Conservation (phyloP, 2,888 invertebrate genomes). For the Lissocephala sabroskyi region DNA sequence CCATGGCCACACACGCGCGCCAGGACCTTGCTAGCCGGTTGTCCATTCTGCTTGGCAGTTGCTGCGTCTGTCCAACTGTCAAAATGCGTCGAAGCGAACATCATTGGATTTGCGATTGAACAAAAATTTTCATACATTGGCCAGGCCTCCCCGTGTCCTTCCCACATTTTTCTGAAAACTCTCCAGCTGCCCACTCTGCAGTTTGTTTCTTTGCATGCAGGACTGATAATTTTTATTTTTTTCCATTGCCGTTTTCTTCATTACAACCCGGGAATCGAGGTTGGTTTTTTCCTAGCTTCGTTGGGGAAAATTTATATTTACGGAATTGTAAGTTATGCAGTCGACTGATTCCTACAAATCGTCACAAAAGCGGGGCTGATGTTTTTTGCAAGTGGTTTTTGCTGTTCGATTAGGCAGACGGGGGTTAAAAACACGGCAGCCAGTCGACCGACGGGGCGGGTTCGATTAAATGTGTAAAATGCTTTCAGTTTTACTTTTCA, state of each 20-base stretch:
- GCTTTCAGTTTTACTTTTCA: slow-evolving; percentile 71
- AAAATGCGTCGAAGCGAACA: slow-evolving; percentile 70
- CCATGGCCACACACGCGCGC: background rate
- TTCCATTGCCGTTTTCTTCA: too few species aligned
- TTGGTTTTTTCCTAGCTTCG: slow-evolving; percentile 40
- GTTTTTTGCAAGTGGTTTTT: slow-evolving; percentile 60
- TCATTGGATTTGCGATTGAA: slow-evolving; percentile 69
- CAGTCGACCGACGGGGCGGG: slow-evolving; percentile 24
- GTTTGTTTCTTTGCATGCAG: slow-evolving; percentile 34
- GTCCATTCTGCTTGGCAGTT: too few species aligned
- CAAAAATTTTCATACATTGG: slow-evolving; percentile 67
- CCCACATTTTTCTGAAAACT: slow-evolving; percentile 16
- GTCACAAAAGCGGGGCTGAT: slow-evolving; percentile 15
- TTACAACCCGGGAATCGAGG: slow-evolving; percentile 14
- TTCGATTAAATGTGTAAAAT: slow-evolving; percentile 68
- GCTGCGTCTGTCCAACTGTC: slow-evolving; percentile 56
- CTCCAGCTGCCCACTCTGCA: background rate
- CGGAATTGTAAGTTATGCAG: slow-evolving; percentile 70
- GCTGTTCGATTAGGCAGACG: slow-evolving; percentile 65
- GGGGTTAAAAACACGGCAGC: background rate
- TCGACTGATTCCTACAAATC: slow-evolving; percentile 64
- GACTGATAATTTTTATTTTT: slow-evolving; percentile 62
- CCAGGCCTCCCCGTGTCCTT: too few species aligned
- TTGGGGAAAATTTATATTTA: slow-evolving; percentile 62
- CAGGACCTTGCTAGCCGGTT: too few species aligned